Conservation (phyloP, 2,113 vertebrate genomes). For the Poecile atricapillus region DNA sequence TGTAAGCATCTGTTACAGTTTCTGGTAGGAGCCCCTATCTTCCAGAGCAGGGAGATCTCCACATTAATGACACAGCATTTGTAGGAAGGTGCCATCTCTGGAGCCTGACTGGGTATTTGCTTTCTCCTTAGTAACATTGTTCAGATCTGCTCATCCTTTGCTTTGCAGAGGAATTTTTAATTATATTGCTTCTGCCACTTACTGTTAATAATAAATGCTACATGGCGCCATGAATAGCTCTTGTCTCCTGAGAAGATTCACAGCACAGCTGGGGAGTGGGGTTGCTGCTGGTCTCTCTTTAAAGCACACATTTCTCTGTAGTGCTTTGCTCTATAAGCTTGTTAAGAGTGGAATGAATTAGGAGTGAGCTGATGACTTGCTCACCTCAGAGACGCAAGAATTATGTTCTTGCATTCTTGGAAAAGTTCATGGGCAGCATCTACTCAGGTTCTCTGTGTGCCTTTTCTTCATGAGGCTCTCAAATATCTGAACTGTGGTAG, state of each 20-base stretch:
- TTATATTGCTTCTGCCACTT: not conserved
- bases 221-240: not conserved
- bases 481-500: constrained; percentile 29
- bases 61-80: not conserved
- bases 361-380: not conserved
- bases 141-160: not conserved
- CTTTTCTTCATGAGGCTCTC: constrained; percentile 34
- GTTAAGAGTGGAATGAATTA: constrained; percentile 22
- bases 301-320: not conserved
- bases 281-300: not conserved
- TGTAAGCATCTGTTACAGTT: not conserved
- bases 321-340: not conserved
- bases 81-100: not conserved
- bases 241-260: not conserved
- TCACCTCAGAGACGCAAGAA: constrained; percentile 24
- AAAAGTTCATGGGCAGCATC: constrained; percentile 24
- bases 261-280: not conserved
- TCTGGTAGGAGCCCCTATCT: not conserved
- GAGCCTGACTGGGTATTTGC: not conserved
- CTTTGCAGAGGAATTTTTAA: not conserved
- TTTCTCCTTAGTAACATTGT: not conserved
- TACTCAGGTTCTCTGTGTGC: not conserved
- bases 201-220: not conserved
- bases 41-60: not conserved
- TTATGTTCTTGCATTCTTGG: constrained; percentile 46